phyloP scores from a whole-genome alignment of 2,888 invertebrate genomes.

The Eubasilissa splendida region DNA sequence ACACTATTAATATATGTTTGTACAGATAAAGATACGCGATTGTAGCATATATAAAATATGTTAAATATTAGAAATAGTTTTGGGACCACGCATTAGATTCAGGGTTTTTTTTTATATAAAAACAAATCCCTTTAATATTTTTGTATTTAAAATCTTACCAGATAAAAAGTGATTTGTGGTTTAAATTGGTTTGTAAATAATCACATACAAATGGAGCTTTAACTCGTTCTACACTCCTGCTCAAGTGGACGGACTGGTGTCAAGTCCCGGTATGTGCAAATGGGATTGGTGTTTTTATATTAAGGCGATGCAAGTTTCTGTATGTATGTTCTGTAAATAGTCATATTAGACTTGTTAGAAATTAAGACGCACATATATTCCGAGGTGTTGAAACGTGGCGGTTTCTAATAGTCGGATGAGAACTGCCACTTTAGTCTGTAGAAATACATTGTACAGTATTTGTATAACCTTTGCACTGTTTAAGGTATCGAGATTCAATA shows the following conservation, averaged over 20 bases:
- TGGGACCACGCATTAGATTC: constrained; percentile 48
- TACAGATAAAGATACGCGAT: constrained; percentile 17
- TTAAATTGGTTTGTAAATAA: neutral
- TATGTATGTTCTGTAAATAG: constrained; percentile 56
- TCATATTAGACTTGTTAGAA: constrained; percentile 44
- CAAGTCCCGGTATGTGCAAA: neutral
- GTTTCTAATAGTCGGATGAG: constrained; percentile 30
- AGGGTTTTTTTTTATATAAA: constrained; percentile 26
- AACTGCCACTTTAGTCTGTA: constrained; percentile 48
- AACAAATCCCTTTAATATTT: constrained; percentile 32
- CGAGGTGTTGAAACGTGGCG: constrained; percentile 21
- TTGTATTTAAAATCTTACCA: neutral
- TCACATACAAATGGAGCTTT: too few species aligned
- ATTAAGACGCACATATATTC: constrained; percentile 51
- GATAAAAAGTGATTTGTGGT: neutral
- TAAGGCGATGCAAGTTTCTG: constrained; percentile 34
- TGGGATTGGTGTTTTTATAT: constrained; percentile 33
- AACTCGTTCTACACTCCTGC: too few species aligned
- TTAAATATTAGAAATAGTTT: constrained; percentile 45
- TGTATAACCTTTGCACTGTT: constrained; percentile 54
- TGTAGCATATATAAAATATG: constrained; percentile 35
- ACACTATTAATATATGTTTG: constrained; percentile 32
- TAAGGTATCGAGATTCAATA: constrained; percentile 43
- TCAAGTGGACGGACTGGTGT: neutral
- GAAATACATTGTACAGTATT: constrained; percentile 56